These are phyloP conservation scores for Oncorhynchus masou DNA, from an alignment of 2,113 vertebrate species.

Conservation along the genomic window DNA sequence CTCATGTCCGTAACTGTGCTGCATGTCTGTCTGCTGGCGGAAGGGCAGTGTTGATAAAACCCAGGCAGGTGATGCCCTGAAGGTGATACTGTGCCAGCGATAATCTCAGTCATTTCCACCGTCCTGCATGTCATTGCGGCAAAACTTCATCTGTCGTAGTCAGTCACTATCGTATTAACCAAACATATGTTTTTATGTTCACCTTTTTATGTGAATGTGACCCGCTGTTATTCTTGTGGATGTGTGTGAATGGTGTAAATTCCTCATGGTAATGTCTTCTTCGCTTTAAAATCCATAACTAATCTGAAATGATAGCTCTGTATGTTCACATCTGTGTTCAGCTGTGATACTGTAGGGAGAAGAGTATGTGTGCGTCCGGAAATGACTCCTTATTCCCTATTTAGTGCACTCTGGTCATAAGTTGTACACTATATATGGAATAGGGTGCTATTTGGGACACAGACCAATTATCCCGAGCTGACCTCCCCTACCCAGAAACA, in stretches of 20 bases:
- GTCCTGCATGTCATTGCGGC: background rate
- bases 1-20: slow-evolving; percentile 12
- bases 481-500: background rate
- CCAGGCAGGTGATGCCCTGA: background rate
- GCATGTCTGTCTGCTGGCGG: background rate
- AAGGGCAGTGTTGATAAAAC: background rate
- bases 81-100: background rate
- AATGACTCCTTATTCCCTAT: background rate
- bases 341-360: background rate
- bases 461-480: too few relatives aligned
- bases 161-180: slow-evolving; percentile 4
- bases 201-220: background rate
- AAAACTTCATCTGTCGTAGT: slow-evolving; percentile 11
- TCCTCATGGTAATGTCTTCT: slow-evolving; percentile 1
- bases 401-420: background rate
- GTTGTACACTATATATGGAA: background rate
- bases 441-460: background rate
- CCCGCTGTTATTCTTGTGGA: slow-evolving; percentile 8
- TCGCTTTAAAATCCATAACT: background rate
- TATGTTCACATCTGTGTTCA: background rate
- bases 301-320: background rate
- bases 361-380: background rate
- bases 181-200: slow-evolving; percentile 13
- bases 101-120: background rate
- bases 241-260: slow-evolving; percentile 24